Percentiles rank a stretch among this genome's conserved stretches.
phyloP scores from a whole-genome alignment of 53 echinoderm and acorn worm genomes.

The Holothuria scabra region DNA sequence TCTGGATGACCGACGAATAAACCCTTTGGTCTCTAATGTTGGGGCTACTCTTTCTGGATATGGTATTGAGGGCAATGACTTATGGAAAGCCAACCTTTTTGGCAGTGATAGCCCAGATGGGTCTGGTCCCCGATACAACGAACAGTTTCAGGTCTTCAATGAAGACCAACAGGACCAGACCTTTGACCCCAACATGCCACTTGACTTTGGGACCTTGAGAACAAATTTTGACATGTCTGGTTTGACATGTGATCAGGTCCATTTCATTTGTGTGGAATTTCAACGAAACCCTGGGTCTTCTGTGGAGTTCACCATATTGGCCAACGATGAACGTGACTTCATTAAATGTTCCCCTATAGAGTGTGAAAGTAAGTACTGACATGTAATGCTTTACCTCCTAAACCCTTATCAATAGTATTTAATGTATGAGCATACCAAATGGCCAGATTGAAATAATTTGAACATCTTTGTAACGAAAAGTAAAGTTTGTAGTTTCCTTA shows the following conservation, averaged over 20 bases:
- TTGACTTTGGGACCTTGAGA: constrained; percentile 65
- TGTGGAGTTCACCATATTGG: constrained; percentile 69
- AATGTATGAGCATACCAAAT: no score
- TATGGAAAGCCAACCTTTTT: constrained; percentile 83
- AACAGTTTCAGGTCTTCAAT: constrained; percentile 65
- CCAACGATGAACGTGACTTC: constrained; percentile 56
- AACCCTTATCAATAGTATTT: no score
- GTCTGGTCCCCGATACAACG: constrained; percentile 64
- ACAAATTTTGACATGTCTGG: constrained; percentile 81
- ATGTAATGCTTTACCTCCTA: neutral
- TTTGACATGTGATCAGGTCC: constrained; percentile 68
- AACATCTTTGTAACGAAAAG: no score
- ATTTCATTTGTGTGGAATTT: constrained; percentile 81
- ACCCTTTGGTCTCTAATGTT: constrained; percentile 55
- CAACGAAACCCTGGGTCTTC: constrained; percentile 71
- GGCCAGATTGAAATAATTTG: no score
- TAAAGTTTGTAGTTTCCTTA: no score
- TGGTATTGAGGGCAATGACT: constrained; percentile 69
- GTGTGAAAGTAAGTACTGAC: constrained; percentile 30
- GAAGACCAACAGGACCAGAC: constrained; percentile 61
- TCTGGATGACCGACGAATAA: constrained; percentile 55
- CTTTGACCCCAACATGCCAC: constrained; percentile 63
- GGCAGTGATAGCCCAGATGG: constrained; percentile 79
- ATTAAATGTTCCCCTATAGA: constrained; percentile 35
- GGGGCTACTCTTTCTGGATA: constrained; percentile 48